Evolutionary conservation across 1,140 invertebrate genomes (phyloP).

Genomic region (Antheraea mylitta): DNA sequence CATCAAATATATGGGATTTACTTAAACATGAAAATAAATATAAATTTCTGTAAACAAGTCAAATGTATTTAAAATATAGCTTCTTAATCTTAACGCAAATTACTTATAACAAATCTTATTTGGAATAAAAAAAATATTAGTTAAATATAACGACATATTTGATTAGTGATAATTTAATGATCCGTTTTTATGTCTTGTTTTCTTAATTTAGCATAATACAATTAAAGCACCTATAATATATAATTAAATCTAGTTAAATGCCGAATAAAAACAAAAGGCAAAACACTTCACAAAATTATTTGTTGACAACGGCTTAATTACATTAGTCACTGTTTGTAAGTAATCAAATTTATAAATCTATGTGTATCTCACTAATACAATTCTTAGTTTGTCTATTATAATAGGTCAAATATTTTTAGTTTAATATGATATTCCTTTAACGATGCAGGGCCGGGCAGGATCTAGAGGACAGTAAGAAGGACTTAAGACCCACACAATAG

Average conservation of each 20-base stretch:
- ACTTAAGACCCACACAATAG: too few relatives aligned
- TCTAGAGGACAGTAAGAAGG: too few relatives aligned
- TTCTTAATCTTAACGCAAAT: not conserved
- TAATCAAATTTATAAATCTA: not conserved
- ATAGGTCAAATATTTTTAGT: not conserved
- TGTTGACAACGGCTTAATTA: slow-evolving; percentile 9
- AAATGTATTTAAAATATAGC: slow-evolving; percentile 20
- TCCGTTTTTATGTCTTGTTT: slow-evolving; percentile 20
- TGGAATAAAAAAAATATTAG: slow-evolving; percentile 10
- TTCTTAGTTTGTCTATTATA: not conserved
- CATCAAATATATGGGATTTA: too few relatives aligned
- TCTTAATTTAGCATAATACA: slow-evolving; percentile 25
- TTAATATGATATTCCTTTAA: too few relatives aligned
- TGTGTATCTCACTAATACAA: too few relatives aligned
- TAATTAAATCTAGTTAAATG: slow-evolving; percentile 43
- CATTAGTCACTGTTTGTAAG: slow-evolving; percentile 2
- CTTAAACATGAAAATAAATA: too few relatives aligned
- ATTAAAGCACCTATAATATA: slow-evolving; percentile 35
- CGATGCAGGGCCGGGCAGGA: too few relatives aligned
- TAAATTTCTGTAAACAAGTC: not conserved
- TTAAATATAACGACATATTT: slow-evolving; percentile 27
- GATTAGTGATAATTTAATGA: slow-evolving; percentile 13
- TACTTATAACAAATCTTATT: slow-evolving; percentile 16
- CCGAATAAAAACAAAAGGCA: slow-evolving; percentile 44
- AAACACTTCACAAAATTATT: slow-evolving; percentile 49